Evolutionary conservation across 2,797 vertebrate genomes (phyloP).

Genomic region (Salarias fasciatus): DNA sequence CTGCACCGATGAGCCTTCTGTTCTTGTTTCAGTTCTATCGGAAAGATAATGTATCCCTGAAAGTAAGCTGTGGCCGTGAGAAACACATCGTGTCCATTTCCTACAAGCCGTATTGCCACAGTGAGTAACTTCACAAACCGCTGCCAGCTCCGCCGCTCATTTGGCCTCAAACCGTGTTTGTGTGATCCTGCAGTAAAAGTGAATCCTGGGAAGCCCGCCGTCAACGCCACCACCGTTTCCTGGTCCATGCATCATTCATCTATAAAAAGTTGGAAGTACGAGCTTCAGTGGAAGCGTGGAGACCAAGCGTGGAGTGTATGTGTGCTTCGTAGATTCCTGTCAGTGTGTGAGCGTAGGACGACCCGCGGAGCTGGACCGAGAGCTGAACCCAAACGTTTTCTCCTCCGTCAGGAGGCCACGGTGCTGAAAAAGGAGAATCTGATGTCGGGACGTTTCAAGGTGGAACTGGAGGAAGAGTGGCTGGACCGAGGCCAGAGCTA

Average conservation of each 20-base stretch:
- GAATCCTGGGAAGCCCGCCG: conserved; percentile 13
- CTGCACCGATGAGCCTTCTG: background rate
- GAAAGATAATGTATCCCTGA: accelerated
- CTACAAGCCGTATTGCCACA: background rate
- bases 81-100: accelerated
- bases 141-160: background rate
- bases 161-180: background rate
- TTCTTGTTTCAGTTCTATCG: conserved; percentile 1
- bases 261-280: accelerated
- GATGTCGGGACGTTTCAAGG: accelerated
- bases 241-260: accelerated
- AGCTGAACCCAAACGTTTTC: background rate
- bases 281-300: conserved; percentile 58
- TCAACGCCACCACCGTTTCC: conserved; percentile 46
- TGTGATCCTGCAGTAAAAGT: conserved; percentile 60
- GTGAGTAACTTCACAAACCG: conserved; percentile 47
- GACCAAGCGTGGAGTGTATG: conserved; percentile 58
- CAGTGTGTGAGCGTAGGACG: background rate
- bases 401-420: conserved; percentile 21
- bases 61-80: background rate
- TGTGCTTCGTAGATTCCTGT: background rate
- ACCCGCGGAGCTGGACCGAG: too few species aligned
- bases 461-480: background rate
- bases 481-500: conserved; percentile 27
- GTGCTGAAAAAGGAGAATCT: accelerated